These are phyloP conservation scores for Magallana ariakensis DNA, from an alignment of 1,140 invertebrate species.

Conservation along the genomic window DNA sequence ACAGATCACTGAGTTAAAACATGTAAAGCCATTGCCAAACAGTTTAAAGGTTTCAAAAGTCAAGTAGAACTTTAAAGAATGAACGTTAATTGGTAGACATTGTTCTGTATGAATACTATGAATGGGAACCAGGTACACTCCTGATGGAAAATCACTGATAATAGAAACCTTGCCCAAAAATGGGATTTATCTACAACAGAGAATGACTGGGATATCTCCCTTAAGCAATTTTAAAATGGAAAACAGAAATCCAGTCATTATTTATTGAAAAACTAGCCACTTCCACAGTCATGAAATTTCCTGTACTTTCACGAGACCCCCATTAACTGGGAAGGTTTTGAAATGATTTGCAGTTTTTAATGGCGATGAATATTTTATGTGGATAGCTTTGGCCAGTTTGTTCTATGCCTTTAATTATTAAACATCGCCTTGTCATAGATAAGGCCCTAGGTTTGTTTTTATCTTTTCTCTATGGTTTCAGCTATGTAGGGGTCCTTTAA, in stretches of 20 bases:
- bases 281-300: not conserved
- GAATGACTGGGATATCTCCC: not conserved
- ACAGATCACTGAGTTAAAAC: conserved; percentile 3
- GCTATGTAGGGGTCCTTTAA: not conserved
- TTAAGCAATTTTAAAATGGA: not conserved
- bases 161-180: not conserved
- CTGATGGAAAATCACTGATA: conserved; percentile 13
- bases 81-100: not conserved
- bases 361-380: not conserved
- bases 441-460: not conserved
- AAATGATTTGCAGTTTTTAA: conserved; percentile 9
- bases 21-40: not conserved
- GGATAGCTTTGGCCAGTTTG: not conserved
- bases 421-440: not conserved
- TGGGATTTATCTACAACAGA: not conserved
- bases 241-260: not conserved
- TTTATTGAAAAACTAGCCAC: conserved; percentile 27
- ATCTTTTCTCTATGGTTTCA: not conserved
- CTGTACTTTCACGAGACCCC: not conserved
- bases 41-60: conserved; percentile 25
- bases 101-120: not conserved
- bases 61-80: not conserved
- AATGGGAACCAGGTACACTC: not conserved
- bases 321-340: not conserved
- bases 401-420: not conserved